These are phyloP conservation scores for Akabosia matsudoensis DNA, from an alignment of 1,140 invertebrate species.

Conservation along the genomic window DNA sequence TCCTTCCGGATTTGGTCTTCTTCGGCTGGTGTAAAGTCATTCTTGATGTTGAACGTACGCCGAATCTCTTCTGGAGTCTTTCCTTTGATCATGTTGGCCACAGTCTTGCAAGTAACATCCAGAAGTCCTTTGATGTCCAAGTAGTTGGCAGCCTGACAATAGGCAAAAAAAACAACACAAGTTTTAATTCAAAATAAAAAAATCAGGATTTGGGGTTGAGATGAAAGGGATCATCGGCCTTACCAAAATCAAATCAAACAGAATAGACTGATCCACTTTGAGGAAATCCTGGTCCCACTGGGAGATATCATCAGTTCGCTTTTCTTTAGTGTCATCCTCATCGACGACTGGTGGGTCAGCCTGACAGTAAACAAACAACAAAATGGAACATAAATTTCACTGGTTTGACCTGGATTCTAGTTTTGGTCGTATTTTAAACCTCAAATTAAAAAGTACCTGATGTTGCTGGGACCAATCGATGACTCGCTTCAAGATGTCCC, in stretches of 20 bases:
- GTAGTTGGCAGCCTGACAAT: slow-evolving; percentile 85
- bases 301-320: slow-evolving; percentile 92
- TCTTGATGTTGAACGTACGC: slow-evolving; percentile 99
- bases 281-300: slow-evolving; percentile 99
- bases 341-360: slow-evolving; percentile 93
- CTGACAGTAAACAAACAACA: slow-evolving; percentile 38
- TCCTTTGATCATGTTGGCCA: slow-evolving; percentile 98
- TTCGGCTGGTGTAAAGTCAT: slow-evolving; percentile 94
- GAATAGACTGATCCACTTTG: slow-evolving; percentile 92
- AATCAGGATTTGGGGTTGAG: background rate
- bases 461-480: slow-evolving; percentile 93
- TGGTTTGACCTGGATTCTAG: background rate
- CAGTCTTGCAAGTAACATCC: slow-evolving; percentile 98
- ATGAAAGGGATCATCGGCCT: background rate
- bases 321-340: slow-evolving; percentile 97
- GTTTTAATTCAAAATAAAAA: background rate
- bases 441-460: slow-evolving; percentile 54
- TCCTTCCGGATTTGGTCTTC: slow-evolving; percentile 96
- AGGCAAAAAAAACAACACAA: background rate
- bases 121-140: slow-evolving; percentile 95
- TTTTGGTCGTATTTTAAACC: background rate
- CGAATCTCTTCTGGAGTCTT: slow-evolving; percentile 97
- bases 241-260: slow-evolving; percentile 87
- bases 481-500: slow-evolving; percentile 95
- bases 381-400: background rate